Conservation (phyloP, 2,888 invertebrate genomes). For the Tenthredo mesomela region DNA sequence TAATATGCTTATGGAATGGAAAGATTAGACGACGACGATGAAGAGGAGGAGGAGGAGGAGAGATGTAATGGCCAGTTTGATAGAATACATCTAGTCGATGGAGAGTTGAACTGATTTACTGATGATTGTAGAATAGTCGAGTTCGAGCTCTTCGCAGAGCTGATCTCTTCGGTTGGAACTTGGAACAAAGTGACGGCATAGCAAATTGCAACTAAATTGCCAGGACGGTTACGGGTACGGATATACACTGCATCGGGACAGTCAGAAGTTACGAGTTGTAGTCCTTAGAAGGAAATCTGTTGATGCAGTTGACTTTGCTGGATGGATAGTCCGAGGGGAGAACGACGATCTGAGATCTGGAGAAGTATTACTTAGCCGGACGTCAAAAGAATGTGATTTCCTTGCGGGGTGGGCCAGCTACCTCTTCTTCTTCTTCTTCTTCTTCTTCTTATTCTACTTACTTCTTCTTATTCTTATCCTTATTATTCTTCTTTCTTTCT, state of each 20-base stretch:
- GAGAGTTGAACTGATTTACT: not conserved
- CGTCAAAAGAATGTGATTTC: constrained; percentile 70
- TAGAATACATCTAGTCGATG: not conserved
- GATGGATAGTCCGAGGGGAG: constrained; percentile 61
- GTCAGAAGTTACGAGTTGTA: constrained; percentile 47
- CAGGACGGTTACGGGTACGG: constrained; percentile 55
- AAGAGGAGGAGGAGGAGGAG: no score
- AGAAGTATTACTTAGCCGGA: constrained; percentile 72
- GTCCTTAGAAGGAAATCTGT: constrained; percentile 69
- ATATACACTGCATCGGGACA: not conserved
- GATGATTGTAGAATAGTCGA: not conserved
- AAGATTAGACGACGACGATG: no score
- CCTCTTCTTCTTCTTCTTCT: not conserved
- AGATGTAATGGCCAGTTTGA: not conserved
- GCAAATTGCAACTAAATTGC: constrained; percentile 67
- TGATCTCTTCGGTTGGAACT: not conserved
- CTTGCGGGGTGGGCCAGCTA: constrained; percentile 43
- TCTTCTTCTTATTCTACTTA: not conserved
- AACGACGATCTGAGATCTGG: constrained; percentile 58
- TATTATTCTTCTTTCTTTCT: not conserved
- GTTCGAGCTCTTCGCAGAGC: not conserved
- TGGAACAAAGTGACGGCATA: constrained; percentile 60
- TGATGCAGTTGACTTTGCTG: constrained; percentile 55
- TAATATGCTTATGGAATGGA: no score
- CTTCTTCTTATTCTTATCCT: not conserved